Conservation (phyloP, 1,140 invertebrate species). For the Zaprionus africanus region DNA sequence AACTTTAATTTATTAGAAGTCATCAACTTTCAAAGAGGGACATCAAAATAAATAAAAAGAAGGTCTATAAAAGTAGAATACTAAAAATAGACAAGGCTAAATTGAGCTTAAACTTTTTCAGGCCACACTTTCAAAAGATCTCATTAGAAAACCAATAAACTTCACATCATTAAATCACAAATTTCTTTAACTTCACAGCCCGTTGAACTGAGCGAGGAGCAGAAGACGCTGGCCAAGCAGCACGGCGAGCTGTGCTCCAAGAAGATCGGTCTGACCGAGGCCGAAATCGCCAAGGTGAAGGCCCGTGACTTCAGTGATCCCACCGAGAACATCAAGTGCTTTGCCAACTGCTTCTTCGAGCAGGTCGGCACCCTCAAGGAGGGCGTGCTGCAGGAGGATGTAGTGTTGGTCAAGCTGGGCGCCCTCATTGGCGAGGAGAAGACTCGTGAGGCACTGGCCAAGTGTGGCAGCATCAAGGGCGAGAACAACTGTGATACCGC, state of each 20-base stretch:
- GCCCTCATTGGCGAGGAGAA: conserved; percentile 68
- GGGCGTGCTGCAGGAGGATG: conserved; percentile 33
- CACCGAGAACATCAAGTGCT: conserved; percentile 74
- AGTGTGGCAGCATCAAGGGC: conserved; percentile 59
- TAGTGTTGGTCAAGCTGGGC: conserved; percentile 62
- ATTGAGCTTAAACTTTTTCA: neutral
- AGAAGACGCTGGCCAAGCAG: conserved; percentile 63
- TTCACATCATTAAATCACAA: neutral
- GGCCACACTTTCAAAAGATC: neutral
- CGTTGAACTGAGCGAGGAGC: conserved; percentile 61
- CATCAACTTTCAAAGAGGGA: too few species aligned
- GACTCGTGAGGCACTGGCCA: conserved; percentile 59
- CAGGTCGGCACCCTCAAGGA: conserved; percentile 66
- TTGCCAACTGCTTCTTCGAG: conserved; percentile 76
- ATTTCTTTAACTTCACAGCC: conserved; percentile 28
- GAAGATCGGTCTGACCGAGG: conserved; percentile 61
- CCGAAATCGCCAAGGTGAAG: conserved; percentile 62
- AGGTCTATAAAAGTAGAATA: neutral
- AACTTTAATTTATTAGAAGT: too few species aligned
- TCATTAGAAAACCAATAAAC: neutral
- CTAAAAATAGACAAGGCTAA: neutral
- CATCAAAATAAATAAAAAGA: neutral
- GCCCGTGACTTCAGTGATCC: conserved; percentile 66
- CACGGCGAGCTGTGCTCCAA: conserved; percentile 55
- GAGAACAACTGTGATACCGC: conserved; percentile 70